Percentiles rank a stretch among this genome's conserved stretches.
Evolutionary conservation across 2,888 invertebrate species (phyloP).

Genomic region (Didymodactylos carnosus): DNA sequence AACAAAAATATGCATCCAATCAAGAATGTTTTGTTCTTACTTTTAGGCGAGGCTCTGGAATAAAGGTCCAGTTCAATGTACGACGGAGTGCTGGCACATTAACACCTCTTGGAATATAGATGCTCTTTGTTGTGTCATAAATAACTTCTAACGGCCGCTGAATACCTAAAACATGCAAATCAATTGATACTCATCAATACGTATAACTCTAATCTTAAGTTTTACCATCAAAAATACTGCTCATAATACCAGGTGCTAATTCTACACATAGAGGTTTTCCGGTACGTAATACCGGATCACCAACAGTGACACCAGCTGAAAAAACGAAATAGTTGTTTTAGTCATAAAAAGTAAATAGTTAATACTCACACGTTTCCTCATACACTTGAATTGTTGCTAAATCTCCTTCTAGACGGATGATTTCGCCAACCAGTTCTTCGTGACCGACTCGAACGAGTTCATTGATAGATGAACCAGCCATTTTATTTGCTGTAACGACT

Average conservation of each 20-base stretch:
- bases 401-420: slow-evolving; percentile 96
- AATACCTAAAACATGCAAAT: slow-evolving; percentile 40
- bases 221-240: slow-evolving; percentile 90
- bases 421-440: slow-evolving; percentile 91
- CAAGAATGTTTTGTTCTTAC: background rate
- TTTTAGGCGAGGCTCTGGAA: slow-evolving; percentile 39
- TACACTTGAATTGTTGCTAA: slow-evolving; percentile 96
- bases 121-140: slow-evolving; percentile 70
- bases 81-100: slow-evolving; percentile 75
- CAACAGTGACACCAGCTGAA: slow-evolving; percentile 87
- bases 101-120: slow-evolving; percentile 98
- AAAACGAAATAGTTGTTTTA: slow-evolving; percentile 25
- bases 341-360: background rate
- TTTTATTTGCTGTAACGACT: slow-evolving; percentile 97
- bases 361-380: slow-evolving; percentile 40
- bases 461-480: slow-evolving; percentile 99
- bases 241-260: slow-evolving; percentile 92
- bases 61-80: slow-evolving; percentile 70
- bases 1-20: background rate
- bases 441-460: slow-evolving; percentile 92
- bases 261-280: slow-evolving; percentile 98
- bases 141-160: slow-evolving; percentile 91
- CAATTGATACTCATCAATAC: background rate
- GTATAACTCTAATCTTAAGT: no score
- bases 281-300: slow-evolving; percentile 90